Conservation (phyloP, 2,888 invertebrate species). For the Ophioninae sp. region DNA sequence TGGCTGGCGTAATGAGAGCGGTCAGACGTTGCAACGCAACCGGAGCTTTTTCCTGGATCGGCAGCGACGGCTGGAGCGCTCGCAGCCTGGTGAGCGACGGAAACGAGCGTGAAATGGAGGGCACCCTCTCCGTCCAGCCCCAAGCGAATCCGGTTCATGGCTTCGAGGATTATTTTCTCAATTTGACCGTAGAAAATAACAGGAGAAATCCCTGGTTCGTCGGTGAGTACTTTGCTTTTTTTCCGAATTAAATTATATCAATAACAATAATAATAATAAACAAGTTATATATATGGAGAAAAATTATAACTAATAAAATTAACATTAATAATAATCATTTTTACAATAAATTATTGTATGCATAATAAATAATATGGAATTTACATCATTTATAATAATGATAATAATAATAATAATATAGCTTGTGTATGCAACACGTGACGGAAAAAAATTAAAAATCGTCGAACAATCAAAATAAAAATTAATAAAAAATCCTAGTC, state of each 20-base stretch:
- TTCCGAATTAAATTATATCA: not conserved
- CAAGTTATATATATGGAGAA: not conserved
- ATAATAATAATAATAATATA: too few species aligned
- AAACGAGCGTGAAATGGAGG: slow-evolving; percentile 94
- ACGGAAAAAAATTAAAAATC: not conserved
- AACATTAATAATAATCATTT: too few species aligned
- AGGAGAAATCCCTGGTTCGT: slow-evolving; percentile 97
- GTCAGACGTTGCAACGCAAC: slow-evolving; percentile 93
- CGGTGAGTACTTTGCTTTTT: slow-evolving; percentile 84
- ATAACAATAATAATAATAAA: not conserved
- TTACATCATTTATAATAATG: not conserved
- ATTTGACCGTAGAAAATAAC: slow-evolving; percentile 92
- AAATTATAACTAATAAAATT: too few species aligned
- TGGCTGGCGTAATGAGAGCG: slow-evolving; percentile 96
- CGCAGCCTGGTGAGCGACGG: slow-evolving; percentile 90
- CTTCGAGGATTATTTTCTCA: slow-evolving; percentile 93
- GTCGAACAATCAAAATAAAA: not conserved
- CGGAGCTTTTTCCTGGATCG: slow-evolving; percentile 96
- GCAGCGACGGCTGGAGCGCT: slow-evolving; percentile 98
- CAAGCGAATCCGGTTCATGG: slow-evolving; percentile 94
- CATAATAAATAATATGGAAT: not conserved
- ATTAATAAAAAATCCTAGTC: too few species aligned
- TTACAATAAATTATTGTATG: too few species aligned
- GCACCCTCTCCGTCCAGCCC: slow-evolving; percentile 97
- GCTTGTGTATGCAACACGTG: too few species aligned